phyloP scores from a whole-genome alignment of 2,888 invertebrate genomes.

The Horisme vitalbata region DNA sequence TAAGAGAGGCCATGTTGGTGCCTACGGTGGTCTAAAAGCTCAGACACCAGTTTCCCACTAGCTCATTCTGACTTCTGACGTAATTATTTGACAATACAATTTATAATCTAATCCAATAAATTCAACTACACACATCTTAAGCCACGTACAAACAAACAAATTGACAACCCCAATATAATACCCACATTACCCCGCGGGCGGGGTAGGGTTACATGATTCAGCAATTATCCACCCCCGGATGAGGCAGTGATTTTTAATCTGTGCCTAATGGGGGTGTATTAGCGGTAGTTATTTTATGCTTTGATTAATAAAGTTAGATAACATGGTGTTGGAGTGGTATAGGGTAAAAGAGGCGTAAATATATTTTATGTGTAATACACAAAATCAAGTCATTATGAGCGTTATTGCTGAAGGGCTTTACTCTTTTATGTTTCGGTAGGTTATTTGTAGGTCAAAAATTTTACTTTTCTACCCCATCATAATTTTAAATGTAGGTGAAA shows the following conservation, averaged over 20 bases:
- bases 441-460: too few relatives aligned
- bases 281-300: conserved; percentile 23
- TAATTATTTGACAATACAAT: too few relatives aligned
- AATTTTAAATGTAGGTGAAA: too few relatives aligned
- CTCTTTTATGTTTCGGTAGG: too few relatives aligned
- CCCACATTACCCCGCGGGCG: conserved; percentile 19
- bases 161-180: conserved; percentile 22
- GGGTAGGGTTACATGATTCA: conserved; percentile 56
- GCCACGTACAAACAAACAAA: conserved; percentile 22
- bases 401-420: too few relatives aligned
- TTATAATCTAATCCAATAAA: conserved; percentile 8
- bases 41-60: too few relatives aligned
- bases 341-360: background rate
- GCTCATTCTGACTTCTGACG: too few relatives aligned
- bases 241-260: conserved; percentile 45
- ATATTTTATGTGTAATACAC: too few relatives aligned
- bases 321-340: background rate
- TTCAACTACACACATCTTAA: conserved; percentile 10
- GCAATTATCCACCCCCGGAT: conserved; percentile 52
- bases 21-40: too few relatives aligned
- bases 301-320: conserved; percentile 14
- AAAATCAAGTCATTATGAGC: too few relatives aligned
- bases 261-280: conserved; percentile 40
- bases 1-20: too few relatives aligned
- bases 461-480: too few relatives aligned